Base-by-base conservation (phyloP, 2,888 invertebrate species). In the Ditula angustiorana region DNA sequence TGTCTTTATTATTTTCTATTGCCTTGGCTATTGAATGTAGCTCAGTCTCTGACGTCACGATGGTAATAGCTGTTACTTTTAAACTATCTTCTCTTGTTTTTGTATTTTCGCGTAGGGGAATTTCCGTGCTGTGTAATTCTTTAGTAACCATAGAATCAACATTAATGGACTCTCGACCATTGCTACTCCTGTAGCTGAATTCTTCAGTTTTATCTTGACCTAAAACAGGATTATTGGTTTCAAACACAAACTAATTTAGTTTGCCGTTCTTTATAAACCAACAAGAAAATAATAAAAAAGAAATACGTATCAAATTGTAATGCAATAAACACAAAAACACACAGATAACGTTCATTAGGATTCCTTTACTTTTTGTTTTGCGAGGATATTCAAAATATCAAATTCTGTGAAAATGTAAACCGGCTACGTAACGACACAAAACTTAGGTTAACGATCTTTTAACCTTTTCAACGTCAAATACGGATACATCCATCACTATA, bases 31-130 rank as follows among this genome's bases (percentile, higher is more conserved):
- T 60, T 13, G 50, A 50, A 28, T 28, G 26, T 1, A 60, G 41
- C 4, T 60, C 59, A 28, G 19, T 28, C 5, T 41, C n/a, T 5
- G 59, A 41, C 21, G 59, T 50, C 3, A 60, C 3, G 8, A 60
- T 60, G 8, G 50, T 60, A 28, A 60, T 60, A 5, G 50, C 59
- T 13, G 59, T 60, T 1, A 60, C 59, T 60, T 60, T 60, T 5
- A 28, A 26, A 37, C 26, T 26, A 10, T 49, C 37, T n/a, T 16
- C 11, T 7, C 35, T 49, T 1, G 21, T 35, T 11, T 49, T 26
- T n/a, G 35, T 19, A 5, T n/a, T 35, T 7, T 37, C 5, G 7
- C 7, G 3, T 5, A n/a, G 5, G 13, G 13, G 13, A 28, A 4
- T 44, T 16, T 47, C 26, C 13, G 47, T 26, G 5, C 5, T 1